phyloP scores from a whole-genome alignment of 2,888 invertebrate species.

The Gymnosoma rotundatum region DNA sequence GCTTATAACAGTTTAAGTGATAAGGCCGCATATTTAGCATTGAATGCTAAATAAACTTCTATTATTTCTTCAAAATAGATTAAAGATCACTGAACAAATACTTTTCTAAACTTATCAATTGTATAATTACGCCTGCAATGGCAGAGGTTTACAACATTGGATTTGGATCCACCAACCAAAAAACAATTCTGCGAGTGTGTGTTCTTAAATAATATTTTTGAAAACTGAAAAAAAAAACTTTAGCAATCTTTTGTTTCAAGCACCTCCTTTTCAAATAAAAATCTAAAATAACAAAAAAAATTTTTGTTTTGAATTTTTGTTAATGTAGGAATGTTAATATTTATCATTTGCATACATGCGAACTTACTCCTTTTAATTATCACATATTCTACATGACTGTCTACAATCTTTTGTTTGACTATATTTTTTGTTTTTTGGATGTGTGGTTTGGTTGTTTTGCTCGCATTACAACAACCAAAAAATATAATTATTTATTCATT shows the following conservation, averaged over 20 bases:
- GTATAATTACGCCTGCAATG: too few relatives aligned
- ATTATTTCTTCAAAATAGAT: too few relatives aligned
- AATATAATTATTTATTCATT: constrained; percentile 63
- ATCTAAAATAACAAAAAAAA: constrained; percentile 14
- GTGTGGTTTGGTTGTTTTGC: constrained; percentile 43
- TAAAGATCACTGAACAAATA: too few relatives aligned
- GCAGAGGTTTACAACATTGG: constrained; percentile 22
- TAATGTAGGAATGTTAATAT: constrained; percentile 29
- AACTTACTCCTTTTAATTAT: constrained; percentile 64
- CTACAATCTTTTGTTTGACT: constrained; percentile 46
- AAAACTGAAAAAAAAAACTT: constrained; percentile 29
- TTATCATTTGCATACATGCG: constrained; percentile 62
- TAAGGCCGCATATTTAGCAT: too few relatives aligned
- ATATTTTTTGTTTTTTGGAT: constrained; percentile 21
- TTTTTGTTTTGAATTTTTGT: constrained; percentile 16
- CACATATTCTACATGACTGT: constrained; percentile 32
- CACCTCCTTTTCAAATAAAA: constrained; percentile 56
- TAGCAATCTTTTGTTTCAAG: constrained; percentile 54
- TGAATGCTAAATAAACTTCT: too few relatives aligned
- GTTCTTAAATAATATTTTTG: constrained; percentile 33
- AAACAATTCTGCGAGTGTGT: constrained; percentile 11
- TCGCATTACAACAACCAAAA: constrained; percentile 43
- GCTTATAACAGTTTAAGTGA: too few relatives aligned
- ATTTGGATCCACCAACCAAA: constrained; percentile 46
- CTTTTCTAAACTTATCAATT: too few relatives aligned